Evolutionary conservation across 2,113 vertebrate genomes (phyloP).

Genomic region (Stigmatopora argus): DNA sequence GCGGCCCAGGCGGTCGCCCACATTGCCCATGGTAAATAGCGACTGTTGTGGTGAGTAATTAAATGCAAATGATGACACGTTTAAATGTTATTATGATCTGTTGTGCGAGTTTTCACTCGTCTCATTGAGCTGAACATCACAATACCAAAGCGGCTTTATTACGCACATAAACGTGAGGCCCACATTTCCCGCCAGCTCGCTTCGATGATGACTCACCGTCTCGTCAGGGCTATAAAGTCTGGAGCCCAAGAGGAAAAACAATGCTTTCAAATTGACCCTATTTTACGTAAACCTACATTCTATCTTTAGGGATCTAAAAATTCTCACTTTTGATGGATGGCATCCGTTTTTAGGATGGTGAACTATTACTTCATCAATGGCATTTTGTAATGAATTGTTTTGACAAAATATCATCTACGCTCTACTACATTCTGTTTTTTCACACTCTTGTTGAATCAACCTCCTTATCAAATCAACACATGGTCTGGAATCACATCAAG

Average conservation of each 20-base stretch:
- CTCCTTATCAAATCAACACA: too few species aligned
- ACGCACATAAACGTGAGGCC: neutral
- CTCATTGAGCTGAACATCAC: constrained; percentile 10
- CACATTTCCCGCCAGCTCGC: constrained; percentile 18
- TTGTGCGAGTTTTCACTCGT: constrained; percentile 4
- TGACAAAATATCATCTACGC: too few species aligned
- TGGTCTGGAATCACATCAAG: too few species aligned
- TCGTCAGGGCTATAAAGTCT: constrained; percentile 17
- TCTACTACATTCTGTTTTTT: too few species aligned
- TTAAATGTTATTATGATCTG: neutral
- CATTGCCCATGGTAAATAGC: neutral
- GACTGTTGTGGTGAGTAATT: neutral
- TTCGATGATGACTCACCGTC: constrained; percentile 33
- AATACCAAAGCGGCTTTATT: constrained; percentile 16
- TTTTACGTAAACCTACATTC: neutral
- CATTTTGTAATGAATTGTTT: too few species aligned
- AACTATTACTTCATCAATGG: too few species aligned
- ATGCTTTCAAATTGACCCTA: neutral
- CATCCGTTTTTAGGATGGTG: too few species aligned
- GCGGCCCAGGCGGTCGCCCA: too few species aligned
- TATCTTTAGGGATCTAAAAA: too few species aligned
- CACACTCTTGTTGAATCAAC: too few species aligned
- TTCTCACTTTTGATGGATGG: too few species aligned
- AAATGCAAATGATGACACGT: neutral
- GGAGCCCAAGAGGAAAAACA: neutral